Conservation (phyloP, 2,888 invertebrate species). For the Stenodema calcarata region DNA sequence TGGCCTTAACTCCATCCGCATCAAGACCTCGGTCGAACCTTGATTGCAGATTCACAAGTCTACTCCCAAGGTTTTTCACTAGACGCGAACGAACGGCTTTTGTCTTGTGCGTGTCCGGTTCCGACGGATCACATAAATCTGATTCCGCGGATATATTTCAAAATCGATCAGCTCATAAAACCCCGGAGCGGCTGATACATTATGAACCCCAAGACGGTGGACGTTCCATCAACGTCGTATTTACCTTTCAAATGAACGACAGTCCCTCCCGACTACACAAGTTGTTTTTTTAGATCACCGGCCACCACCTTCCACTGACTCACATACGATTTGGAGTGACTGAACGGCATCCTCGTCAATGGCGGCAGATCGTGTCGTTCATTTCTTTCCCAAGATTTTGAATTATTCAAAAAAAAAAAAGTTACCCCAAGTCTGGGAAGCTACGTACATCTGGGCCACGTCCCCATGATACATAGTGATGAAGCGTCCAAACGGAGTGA, state of each 20-base stretch:
- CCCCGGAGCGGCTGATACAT: conserved; percentile 4
- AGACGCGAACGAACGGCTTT: not conserved
- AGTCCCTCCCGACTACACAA: conserved; percentile 34
- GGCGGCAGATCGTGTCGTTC: conserved; percentile 3
- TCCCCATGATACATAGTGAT: not conserved
- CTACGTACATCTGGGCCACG: not conserved
- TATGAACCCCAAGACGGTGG: not conserved
- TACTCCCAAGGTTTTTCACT: not conserved
- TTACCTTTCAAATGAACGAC: conserved; percentile 24
- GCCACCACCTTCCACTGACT: not conserved
- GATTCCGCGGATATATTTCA: conserved; percentile 27
- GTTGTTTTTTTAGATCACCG: conserved; percentile 35
- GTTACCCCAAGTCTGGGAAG: not conserved
- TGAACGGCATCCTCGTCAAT: not conserved
- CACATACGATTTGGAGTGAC: not conserved
- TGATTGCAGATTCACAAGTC: conserved; percentile 13
- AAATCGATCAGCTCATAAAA: conserved; percentile 12
- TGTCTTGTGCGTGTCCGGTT: not conserved
- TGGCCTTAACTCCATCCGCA: conserved; percentile 6
- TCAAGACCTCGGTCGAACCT: conserved; percentile 13
- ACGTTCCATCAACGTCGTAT: conserved; percentile 14
- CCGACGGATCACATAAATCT: not conserved
- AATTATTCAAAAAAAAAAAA: not conserved
- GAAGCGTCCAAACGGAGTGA: not conserved
- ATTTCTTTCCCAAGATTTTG: conserved; percentile 2